Conservation (phyloP, 2,888 invertebrate species). For the Tholera decimalis region DNA sequence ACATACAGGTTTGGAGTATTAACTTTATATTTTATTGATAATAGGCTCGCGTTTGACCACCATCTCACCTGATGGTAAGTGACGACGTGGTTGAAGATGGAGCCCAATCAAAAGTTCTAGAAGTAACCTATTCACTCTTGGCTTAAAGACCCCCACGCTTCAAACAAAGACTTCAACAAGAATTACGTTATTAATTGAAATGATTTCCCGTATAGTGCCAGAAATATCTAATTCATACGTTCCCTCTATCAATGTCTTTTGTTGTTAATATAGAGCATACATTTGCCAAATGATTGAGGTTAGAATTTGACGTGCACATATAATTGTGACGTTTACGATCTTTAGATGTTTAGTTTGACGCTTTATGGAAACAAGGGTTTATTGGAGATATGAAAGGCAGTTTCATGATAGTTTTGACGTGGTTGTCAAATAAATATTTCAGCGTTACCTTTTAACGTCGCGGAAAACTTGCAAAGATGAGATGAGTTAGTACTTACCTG, state of each 20-base stretch:
- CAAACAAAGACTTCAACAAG: no score
- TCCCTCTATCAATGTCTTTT: constrained; percentile 37
- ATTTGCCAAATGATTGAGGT: constrained; percentile 46
- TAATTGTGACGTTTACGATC: constrained; percentile 23
- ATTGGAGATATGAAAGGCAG: constrained; percentile 9
- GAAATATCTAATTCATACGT: constrained; percentile 38
- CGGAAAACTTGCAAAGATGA: neutral
- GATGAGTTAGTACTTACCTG: constrained; percentile 43
- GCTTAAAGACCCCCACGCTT: no score
- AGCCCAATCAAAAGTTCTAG: no score
- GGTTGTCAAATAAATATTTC: neutral
- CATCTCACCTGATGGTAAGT: no score
- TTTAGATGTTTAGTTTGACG: constrained; percentile 24
- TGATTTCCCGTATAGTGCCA: constrained; percentile 12
- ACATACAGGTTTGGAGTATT: constrained; percentile 2
- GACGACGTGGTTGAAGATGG: no score
- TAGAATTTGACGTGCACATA: constrained; percentile 14
- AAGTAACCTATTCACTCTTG: no score
- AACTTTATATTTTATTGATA: no score
- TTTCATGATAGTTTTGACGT: constrained; percentile 6
- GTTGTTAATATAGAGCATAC: constrained; percentile 21
- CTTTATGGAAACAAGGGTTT: constrained; percentile 16
- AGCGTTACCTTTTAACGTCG: constrained; percentile 20
- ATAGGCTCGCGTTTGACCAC: no score
- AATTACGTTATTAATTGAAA: constrained; percentile 29